Conservation (phyloP, 2,888 invertebrate genomes). For the Eupithecia subumbrata region DNA sequence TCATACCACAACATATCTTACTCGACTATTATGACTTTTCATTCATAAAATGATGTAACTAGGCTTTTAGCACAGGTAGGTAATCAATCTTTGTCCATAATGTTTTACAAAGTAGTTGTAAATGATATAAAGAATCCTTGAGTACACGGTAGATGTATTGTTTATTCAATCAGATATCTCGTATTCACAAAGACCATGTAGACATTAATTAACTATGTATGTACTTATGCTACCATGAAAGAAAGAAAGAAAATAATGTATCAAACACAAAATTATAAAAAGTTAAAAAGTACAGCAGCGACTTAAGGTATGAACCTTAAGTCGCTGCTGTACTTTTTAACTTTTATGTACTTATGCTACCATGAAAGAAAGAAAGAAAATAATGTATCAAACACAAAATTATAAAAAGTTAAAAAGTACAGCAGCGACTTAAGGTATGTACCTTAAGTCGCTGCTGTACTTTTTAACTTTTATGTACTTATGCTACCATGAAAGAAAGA, state of each 20-base stretch:
- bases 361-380: not conserved
- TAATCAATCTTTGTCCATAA: constrained; percentile 17
- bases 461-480: not conserved
- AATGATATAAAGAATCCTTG: constrained; percentile 3
- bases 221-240: not conserved
- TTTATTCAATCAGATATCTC: constrained; percentile 15
- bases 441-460: no score
- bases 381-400: no score
- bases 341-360: not conserved
- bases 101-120: constrained; percentile 13
- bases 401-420: no score
- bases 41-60: constrained; percentile 30
- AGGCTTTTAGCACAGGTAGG: constrained; percentile 6
- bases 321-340: no score
- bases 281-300: no score
- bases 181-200: constrained; percentile 6
- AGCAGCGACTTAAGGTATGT: no score
- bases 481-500: not conserved
- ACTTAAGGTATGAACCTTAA: no score
- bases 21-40: constrained; percentile 31
- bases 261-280: no score
- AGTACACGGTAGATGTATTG: constrained; percentile 12
- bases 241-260: not conserved
- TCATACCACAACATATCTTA: no score
- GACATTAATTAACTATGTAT: not conserved